phyloP scores from a whole-genome alignment of 2,113 vertebrate species.

The Dicrurus megarhynchus region DNA sequence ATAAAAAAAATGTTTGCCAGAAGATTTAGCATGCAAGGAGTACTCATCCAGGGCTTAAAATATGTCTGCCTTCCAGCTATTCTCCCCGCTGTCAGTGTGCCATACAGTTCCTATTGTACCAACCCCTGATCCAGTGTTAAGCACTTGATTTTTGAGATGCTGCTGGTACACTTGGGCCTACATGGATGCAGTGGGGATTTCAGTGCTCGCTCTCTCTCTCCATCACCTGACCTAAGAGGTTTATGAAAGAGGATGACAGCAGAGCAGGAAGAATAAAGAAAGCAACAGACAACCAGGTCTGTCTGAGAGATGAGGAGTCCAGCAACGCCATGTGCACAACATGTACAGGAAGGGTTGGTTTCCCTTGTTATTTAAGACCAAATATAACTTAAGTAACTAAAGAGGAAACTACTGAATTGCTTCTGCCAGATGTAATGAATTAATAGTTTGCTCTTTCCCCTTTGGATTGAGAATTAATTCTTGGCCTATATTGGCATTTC shows the following conservation, averaged over 20 bases:
- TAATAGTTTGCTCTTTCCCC: background rate
- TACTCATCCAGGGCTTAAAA: background rate
- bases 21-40: background rate
- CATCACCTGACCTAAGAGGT: background rate
- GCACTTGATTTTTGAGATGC: background rate
- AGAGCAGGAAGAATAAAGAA: background rate
- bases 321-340: background rate
- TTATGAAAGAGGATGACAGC: background rate
- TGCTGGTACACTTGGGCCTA: background rate
- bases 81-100: background rate
- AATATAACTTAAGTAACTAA: background rate
- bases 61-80: background rate
- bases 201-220: background rate
- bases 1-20: background rate
- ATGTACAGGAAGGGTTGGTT: background rate
- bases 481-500: background rate
- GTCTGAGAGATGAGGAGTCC: background rate
- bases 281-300: background rate
- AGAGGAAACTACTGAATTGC: background rate
- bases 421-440: background rate
- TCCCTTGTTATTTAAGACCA: background rate
- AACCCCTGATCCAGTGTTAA: background rate
- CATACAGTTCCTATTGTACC: background rate
- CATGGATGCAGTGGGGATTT: background rate
- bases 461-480: constrained; percentile 26